These are phyloP conservation scores for Catharus bicknelli DNA, from an alignment of 2,113 vertebrate species.

Conservation along the genomic window DNA sequence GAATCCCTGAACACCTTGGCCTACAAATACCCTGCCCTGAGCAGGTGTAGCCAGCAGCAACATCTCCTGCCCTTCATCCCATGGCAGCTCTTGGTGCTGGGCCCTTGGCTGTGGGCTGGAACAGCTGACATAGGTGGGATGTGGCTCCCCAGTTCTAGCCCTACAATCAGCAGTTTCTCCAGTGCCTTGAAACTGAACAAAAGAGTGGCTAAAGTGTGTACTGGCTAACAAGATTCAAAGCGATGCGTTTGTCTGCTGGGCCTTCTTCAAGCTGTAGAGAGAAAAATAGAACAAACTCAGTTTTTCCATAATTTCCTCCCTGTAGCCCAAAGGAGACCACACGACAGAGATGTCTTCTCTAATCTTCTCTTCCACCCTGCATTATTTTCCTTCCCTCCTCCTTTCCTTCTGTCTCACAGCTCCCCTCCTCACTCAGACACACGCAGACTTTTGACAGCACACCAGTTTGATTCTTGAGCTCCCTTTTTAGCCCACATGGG, in stretches of 20 bases:
- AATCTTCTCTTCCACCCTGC: constrained; percentile 66
- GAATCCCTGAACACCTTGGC: neutral
- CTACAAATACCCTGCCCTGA: neutral
- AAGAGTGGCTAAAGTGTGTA: neutral
- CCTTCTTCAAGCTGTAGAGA: constrained; percentile 37
- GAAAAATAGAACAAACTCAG: constrained; percentile 54
- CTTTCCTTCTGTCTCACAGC: constrained; percentile 68
- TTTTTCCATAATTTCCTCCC: constrained; percentile 39
- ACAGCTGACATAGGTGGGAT: neutral
- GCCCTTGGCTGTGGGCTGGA: neutral
- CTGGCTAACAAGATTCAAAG: constrained; percentile 32
- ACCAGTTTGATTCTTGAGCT: constrained; percentile 59
- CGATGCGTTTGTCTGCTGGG: constrained; percentile 57
- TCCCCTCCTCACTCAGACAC: constrained; percentile 26
- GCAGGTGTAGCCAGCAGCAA: neutral
- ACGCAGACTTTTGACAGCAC: constrained; percentile 60
- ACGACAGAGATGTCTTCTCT: constrained; percentile 62
- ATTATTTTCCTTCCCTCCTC: constrained; percentile 62
- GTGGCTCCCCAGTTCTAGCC: neutral
- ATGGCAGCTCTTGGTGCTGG: accelerated
- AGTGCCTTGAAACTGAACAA: neutral
- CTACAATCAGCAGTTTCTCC: neutral
- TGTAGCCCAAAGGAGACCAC: constrained; percentile 61
- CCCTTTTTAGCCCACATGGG: constrained; percentile 69
- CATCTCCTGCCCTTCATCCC: neutral